phyloP scores from a whole-genome alignment of 2,888 invertebrate species.

The Drosophila ezoana region DNA sequence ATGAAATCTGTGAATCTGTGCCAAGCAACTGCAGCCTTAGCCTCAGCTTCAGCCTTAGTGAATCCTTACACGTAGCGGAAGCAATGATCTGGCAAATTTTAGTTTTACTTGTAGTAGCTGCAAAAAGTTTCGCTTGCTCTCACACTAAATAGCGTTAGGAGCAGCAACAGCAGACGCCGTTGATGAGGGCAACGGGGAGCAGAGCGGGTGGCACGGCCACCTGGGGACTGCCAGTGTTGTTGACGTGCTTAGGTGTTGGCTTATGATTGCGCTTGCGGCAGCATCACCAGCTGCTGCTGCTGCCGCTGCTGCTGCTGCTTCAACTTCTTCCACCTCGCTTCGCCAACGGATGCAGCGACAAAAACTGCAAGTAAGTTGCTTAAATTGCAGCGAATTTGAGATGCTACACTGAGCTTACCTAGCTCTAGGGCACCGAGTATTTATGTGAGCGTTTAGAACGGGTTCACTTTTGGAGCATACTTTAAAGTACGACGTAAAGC shows the following conservation, averaged over 20 bases:
- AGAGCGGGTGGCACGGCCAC: background rate
- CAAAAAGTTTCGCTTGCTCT: constrained; percentile 65
- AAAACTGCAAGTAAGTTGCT: constrained; percentile 79
- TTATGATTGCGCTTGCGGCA: constrained; percentile 75
- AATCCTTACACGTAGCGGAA: constrained; percentile 77
- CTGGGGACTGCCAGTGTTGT: constrained; percentile 61
- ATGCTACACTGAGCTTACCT: constrained; percentile 65
- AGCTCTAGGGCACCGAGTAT: constrained; percentile 32
- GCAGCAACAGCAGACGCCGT: constrained; percentile 34
- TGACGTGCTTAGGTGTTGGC: constrained; percentile 80
- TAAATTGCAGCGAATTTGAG: constrained; percentile 72
- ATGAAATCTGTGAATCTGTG: constrained; percentile 62
- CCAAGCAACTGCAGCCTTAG: constrained; percentile 35
- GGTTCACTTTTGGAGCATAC: constrained; percentile 37
- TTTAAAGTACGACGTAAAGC: constrained; percentile 17
- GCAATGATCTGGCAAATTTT: constrained; percentile 79
- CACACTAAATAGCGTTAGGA: constrained; percentile 72
- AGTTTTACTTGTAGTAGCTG: constrained; percentile 73
- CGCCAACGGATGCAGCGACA: constrained; percentile 66
- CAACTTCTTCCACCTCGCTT: constrained; percentile 31
- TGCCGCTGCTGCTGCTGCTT: constrained; percentile 7
- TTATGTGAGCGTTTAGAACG: constrained; percentile 19
- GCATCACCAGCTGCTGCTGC: constrained; percentile 31
- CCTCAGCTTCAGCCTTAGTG: constrained; percentile 36
- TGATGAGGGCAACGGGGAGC: constrained; percentile 46